Evolutionary conservation across 35 echinoderm and acorn worm genomes (phyloP), one percentile per base, ranked within the genome.

Genomic region (Heliocidaris tuberculata): DNA sequence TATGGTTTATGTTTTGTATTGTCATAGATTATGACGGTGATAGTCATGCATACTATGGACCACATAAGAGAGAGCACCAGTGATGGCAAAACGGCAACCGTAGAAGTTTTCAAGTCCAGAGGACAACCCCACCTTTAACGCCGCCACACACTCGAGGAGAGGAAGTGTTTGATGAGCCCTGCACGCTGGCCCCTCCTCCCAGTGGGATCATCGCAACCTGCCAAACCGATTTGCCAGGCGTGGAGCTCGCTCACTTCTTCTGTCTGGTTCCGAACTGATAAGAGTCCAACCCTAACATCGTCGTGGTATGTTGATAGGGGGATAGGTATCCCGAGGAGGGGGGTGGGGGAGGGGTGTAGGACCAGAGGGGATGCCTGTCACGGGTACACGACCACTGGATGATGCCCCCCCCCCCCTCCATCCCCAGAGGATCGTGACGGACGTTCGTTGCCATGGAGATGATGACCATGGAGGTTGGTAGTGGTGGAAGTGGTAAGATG

Each of bases 261-360:
- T 32, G 87, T 89, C 87, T 89, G 87, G 87, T 89, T 89, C 87
- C 87, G 21, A 89, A 48, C 87, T 89, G 87, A 89, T 89, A 89
- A 89, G 87, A 89, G 35, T 42, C 87, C 31, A 48, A 89, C 13
- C 65, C 87, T 47, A 89, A 2, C 0, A 32, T n/a, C n/a, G n/a
- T 88, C 86, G 60, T 65, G 60, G 65, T 78, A 78, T 78, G 65
- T 78, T 78, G 65, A 78, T 78, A 78, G 65, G 65, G 59, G 65
- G 65, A 42, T 78, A 78, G 27, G 65, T 19, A 78, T 78, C 65
- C 17, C 21, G 65, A 24, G 65, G 65, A 27, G 4, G 65, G 60
- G 65, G 65, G 65, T 78, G 4, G 65, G 65, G 27, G 7, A 24
- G 10, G 65, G 65, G 65, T 78, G 27, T 27, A 78, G 27, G 17